Conservation (phyloP, 2,797 vertebrate genomes). For the Picus viridis region DNA sequence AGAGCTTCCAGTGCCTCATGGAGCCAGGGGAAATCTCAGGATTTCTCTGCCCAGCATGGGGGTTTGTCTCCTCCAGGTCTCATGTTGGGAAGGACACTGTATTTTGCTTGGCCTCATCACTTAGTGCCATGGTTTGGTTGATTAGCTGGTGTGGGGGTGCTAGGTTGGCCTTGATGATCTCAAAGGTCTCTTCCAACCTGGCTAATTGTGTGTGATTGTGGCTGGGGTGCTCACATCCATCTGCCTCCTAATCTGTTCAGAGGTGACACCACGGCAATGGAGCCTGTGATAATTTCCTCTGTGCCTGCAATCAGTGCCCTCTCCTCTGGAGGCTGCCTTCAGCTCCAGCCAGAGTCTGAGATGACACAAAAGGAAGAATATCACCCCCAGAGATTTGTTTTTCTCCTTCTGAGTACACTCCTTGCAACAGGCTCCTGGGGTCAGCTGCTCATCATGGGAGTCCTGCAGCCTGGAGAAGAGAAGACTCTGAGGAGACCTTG, state of each 20-base stretch:
- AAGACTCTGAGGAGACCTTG: no score
- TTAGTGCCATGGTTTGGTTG: no score
- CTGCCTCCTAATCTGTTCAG: neutral
- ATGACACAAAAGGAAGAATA: neutral
- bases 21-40: neutral
- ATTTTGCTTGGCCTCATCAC: neutral
- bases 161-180: no score
- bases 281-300: neutral
- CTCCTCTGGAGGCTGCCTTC: neutral
- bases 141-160: no score
- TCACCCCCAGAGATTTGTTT: neutral
- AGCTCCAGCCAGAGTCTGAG: neutral
- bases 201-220: neutral
- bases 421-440: rapidly evolving
- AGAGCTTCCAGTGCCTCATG: neutral
- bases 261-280: neutral
- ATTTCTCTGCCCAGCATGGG: neutral
- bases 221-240: neutral
- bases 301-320: neutral
- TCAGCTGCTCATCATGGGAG: neutral
- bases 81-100: rapidly evolving
- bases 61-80: neutral
- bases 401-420: neutral
- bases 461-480: neutral
- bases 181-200: no score